These are phyloP conservation scores for Takifugu flavidus DNA, from an alignment of 2,113 vertebrate genomes.

Conservation along the genomic window DNA sequence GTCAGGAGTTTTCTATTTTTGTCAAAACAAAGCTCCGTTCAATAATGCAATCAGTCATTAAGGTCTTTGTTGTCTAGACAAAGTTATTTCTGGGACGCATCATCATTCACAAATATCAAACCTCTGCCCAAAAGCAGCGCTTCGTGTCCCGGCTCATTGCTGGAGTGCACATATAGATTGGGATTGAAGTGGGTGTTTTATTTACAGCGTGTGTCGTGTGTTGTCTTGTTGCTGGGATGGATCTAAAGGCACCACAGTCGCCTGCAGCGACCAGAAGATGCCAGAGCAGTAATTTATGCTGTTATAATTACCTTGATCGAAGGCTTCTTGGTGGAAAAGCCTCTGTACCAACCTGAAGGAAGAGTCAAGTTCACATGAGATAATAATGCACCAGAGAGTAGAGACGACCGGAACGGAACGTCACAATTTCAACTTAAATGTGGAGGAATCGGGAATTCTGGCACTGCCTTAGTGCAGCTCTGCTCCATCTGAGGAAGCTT, in stretches of 20 bases:
- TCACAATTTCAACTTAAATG: no score
- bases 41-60: constrained; percentile 38
- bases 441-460: no score
- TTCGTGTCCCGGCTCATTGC: background rate
- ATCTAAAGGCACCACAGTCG: background rate
- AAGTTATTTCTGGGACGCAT: constrained; percentile 44
- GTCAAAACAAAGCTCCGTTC: constrained; percentile 34
- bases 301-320: constrained; percentile 71
- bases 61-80: constrained; percentile 36
- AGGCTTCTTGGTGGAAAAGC: constrained; percentile 77
- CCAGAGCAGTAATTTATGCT: background rate
- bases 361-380: constrained; percentile 19
- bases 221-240: background rate
- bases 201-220: background rate
- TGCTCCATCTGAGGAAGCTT: no score
- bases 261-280: constrained; percentile 6
- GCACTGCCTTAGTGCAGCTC: no score
- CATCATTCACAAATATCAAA: constrained; percentile 37
- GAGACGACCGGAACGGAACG: no score
- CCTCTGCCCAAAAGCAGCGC: constrained; percentile 10
- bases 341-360: constrained; percentile 76
- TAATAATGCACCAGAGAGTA: background rate
- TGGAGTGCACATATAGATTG: no score
- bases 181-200: background rate
- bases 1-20: constrained; percentile 50